These are phyloP conservation scores for Chromoteleia sp. DNA, from an alignment of 2,888 invertebrate genomes.

Conservation along the genomic window DNA sequence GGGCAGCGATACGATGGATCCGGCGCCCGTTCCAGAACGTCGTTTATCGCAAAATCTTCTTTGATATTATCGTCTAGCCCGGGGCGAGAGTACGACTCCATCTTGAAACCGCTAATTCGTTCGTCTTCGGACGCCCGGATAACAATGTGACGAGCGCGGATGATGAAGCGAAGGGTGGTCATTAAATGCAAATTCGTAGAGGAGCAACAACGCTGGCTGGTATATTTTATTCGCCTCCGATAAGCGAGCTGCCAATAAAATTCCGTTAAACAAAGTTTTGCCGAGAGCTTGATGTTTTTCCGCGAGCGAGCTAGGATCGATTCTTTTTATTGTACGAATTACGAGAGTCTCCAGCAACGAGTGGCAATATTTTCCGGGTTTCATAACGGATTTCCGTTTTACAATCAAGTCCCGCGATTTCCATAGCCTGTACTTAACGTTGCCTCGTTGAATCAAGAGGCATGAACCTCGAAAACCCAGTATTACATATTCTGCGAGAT, in stretches of 20 bases:
- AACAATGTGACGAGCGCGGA: conserved; percentile 49
- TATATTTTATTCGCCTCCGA: conserved; percentile 49
- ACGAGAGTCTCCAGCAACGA: conserved; percentile 50
- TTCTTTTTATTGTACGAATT: conserved; percentile 60
- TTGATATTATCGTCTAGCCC: conserved; percentile 32
- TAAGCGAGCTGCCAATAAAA: conserved; percentile 55
- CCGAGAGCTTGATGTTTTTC: conserved; percentile 50
- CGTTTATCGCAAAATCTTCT: conserved; percentile 42
- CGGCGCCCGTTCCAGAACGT: not conserved
- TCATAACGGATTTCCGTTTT: conserved; percentile 69
- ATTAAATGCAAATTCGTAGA: conserved; percentile 68
- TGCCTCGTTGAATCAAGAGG: conserved; percentile 62
- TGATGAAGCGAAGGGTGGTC: conserved; percentile 45
- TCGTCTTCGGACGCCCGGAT: conserved; percentile 24
- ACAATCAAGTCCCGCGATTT: conserved; percentile 67
- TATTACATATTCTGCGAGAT: conserved; percentile 62
- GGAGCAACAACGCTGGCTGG: conserved; percentile 31
- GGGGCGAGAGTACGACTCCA: conserved; percentile 23
- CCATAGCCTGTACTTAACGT: conserved; percentile 60
- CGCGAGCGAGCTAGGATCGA: conserved; percentile 32
- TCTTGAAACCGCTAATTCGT: conserved; percentile 40
- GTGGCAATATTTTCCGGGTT: conserved; percentile 68
- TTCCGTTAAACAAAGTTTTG: conserved; percentile 54
- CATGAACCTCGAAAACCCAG: conserved; percentile 57
- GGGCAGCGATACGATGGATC: too few relatives aligned